Base-by-base conservation (phyloP, 1,140 invertebrate genomes). In the Aphis gossypii region DNA sequence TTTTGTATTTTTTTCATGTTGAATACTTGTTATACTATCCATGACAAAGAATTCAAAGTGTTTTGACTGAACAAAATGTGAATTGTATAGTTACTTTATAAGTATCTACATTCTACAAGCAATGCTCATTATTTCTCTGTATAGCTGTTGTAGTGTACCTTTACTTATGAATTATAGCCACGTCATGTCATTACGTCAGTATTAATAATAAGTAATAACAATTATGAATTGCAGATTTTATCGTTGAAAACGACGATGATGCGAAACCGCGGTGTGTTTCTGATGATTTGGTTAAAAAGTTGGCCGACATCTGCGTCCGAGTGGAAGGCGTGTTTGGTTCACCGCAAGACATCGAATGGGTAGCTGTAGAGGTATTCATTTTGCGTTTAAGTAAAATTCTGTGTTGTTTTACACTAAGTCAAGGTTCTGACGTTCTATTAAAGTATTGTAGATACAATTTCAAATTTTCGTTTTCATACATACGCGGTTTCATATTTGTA, bases 341-440 rank as follows among this genome's bases (percentile, higher is more conserved):
- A 20, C 96, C 97, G 0, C 96, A 97, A 94, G 97, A 98, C 95
- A 96, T 98, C 68, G 97, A 98, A 95, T 98, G 97, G 96, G 97
- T 97, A 21, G 94, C 97, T 86, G 94, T 94, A 48, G 95, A 96
- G 94, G 96, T 96, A 94, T 94, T 88, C 30, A 23, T 92, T 88
- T 44, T 86, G 60, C 11, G 11, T 68, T n/a, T 3, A 11, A 60
- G 20, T 60, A 68, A 14, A 11, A 9, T 68, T 68, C 5, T 14
- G n/a, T n/a, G 30, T 46, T 51, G 30, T 68, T 68, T 14, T 68
- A 68, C 14, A 68, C 30, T 14, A 68, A 68, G 60, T 3, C 56
- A 30, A 30, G 30, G 30, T 14, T 68, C 30, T 68, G 30, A 14
- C 2, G 56, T 68, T 4, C n/a, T 30, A 68, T 68, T 68, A 68